Evolutionary conservation across 2,797 vertebrate species (phyloP), one percentile per base, ranked within the genome.

Genomic region (Bradypodion ventrale): DNA sequence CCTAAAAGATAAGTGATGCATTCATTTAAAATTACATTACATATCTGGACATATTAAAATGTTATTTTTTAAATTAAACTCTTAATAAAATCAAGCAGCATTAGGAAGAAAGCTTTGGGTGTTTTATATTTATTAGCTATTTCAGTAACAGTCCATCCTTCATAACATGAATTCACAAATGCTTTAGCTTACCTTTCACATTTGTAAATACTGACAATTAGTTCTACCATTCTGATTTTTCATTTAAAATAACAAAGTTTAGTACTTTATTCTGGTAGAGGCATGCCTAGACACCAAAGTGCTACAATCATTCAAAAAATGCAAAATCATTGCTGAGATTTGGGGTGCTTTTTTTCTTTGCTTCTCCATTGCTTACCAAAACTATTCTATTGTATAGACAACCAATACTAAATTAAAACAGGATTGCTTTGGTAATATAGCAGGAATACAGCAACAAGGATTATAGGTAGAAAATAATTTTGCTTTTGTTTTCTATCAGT

Each of bases 351-450:
- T 92, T 92, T 90, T 79, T 89, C 82, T 89, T 85, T 93, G 88
- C 86, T 92, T 92, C 90, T 60, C 44, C 85, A 93, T 94, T 95
- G 94, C 94, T 93, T 93, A 90, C 94, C 91, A 95, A 96, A 93
- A 90, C 81, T 72, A 62, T 85, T 85, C 90, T 91, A 93, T 94
- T 90, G 89, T 91, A 90, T 93, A 88, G 87, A 92, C 40, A 91
- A 90, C 90, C 93, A 87, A 92, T 93, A 94, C 94, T 95, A 94
- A 93, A 81, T 92, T 92, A 90, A 94, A 95, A 91, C 85, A 90
- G 77, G 25, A 89, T 92, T 89, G 85, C 91, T 93, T 92, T 92
- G 90, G 88, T 93, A 95, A 94, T 90, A 92, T 93, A 93, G 88
- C 93, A 93, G 92, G 92, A 93, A 93, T 93, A 93, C 91, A 90